A percentile compares a stretch with the other conserved stretches of the same genome.
phyloP scores from a whole-genome alignment of 2,797 vertebrate genomes.

The Brachyalestes nurse region DNA sequence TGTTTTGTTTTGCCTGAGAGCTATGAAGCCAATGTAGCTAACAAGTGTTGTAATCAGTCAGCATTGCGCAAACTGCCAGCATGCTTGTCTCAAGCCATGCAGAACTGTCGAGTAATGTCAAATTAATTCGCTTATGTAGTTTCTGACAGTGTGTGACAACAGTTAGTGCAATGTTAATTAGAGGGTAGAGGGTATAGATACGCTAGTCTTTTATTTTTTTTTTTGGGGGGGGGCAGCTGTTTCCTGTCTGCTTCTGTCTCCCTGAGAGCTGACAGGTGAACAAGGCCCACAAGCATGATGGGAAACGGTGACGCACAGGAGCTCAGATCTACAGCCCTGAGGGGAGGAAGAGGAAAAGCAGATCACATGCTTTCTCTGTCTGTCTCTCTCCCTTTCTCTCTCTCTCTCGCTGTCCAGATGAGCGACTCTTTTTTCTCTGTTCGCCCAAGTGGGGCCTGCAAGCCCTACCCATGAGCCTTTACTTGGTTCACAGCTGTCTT shows the following conservation, averaged over 20 bases:
- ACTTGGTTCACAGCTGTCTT: slow-evolving; percentile 43
- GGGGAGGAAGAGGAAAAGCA: slow-evolving; percentile 31
- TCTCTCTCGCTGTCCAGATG: slow-evolving; percentile 3
- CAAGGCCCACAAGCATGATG: slow-evolving; percentile 14
- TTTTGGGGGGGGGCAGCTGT: slow-evolving; percentile 1
- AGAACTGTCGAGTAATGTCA: too few species aligned
- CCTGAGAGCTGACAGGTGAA: slow-evolving; percentile 35
- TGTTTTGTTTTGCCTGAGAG: too few species aligned
- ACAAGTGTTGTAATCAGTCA: too few species aligned
- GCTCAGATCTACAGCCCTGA: slow-evolving; percentile 14
- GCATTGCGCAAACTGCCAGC: too few species aligned
- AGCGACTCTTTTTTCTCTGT: slow-evolving; percentile 5
- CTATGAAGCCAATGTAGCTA: too few species aligned
- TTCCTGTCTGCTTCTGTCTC: slow-evolving; percentile 34
- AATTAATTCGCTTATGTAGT: too few species aligned
- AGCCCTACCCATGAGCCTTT: slow-evolving; percentile 24
- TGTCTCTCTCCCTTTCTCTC: not conserved
- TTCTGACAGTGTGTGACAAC: too few species aligned
- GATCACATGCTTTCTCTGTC: slow-evolving; percentile 1
- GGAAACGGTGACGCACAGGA: slow-evolving; percentile 19
- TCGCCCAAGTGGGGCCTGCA: slow-evolving; percentile 5
- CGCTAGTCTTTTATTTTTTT: too few species aligned
- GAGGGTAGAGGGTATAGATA: not conserved
- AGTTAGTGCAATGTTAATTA: not conserved
- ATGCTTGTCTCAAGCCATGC: not conserved